Evolutionary conservation across 1,140 invertebrate species (phyloP).

Genomic region (Diachasmimorpha longicaudata): DNA sequence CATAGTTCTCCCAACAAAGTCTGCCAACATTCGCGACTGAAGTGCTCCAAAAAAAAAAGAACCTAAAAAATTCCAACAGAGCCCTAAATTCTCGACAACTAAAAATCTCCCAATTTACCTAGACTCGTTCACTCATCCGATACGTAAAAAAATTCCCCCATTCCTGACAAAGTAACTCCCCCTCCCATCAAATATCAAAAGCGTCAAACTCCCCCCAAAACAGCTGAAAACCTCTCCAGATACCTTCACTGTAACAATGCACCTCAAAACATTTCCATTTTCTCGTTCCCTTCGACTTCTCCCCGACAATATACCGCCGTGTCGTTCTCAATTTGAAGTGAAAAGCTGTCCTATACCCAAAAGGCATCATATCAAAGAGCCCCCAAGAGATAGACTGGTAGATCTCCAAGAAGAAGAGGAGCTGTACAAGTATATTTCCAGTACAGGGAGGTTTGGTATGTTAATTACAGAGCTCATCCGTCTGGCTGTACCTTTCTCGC

Average conservation of each 20-base stretch:
- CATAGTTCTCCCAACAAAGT: neutral
- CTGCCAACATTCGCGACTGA: neutral
- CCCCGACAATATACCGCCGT: neutral
- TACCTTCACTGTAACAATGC: neutral
- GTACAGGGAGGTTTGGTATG: constrained; percentile 54
- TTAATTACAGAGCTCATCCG: constrained; percentile 58
- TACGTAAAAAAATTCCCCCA: neutral
- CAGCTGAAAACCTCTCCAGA: neutral
- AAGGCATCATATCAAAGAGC: neutral
- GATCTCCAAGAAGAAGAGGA: neutral
- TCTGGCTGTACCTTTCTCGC: constrained; percentile 36
- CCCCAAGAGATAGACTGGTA: neutral
- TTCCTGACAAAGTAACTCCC: neutral
- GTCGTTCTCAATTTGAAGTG: neutral
- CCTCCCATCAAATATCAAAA: neutral
- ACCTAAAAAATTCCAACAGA: neutral
- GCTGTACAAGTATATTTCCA: neutral
- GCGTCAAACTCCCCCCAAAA: neutral
- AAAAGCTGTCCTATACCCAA: neutral
- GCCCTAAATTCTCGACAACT: neutral
- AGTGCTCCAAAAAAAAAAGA: neutral
- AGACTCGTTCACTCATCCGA: neutral
- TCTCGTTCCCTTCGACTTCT: neutral
- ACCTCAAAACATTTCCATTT: neutral
- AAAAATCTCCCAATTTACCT: neutral